Conservation (phyloP, 2,113 vertebrate species). For the Pteronura brasiliensis region DNA sequence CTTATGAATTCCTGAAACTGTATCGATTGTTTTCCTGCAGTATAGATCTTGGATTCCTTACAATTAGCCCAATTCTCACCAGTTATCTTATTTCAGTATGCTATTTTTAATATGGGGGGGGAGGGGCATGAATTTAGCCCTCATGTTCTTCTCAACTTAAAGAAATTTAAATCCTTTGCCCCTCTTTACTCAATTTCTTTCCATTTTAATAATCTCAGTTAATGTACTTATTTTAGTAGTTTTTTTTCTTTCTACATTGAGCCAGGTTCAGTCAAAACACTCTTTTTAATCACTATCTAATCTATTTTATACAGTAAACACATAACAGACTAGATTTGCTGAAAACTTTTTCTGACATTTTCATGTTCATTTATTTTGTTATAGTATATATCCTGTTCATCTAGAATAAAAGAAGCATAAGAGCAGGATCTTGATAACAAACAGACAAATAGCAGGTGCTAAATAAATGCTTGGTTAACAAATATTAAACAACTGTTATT, state of each 20-base stretch:
- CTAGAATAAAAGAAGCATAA: not conserved
- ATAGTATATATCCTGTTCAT: not conserved
- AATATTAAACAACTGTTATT: not conserved
- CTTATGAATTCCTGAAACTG: not conserved
- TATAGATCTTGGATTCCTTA: not conserved
- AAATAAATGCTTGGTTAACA: not conserved
- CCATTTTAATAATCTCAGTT: not conserved
- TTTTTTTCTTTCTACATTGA: not conserved
- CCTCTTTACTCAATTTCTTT: not conserved
- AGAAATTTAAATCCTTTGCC: not conserved
- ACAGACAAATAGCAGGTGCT: not conserved
- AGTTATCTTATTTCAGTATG: not conserved
- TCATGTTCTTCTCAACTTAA: not conserved
- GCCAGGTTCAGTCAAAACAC: not conserved
- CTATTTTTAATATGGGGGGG: not conserved
- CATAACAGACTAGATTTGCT: not conserved
- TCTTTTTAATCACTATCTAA: not conserved
- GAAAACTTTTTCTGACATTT: not conserved
- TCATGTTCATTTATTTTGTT: not conserved
- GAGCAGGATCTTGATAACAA: not conserved
- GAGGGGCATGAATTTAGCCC: not conserved
- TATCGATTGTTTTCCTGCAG: not conserved
- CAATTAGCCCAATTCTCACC: not conserved
- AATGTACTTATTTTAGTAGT: not conserved
- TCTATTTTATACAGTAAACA: not conserved